These are phyloP conservation scores for Danaus melanippus DNA, from an alignment of 1,140 invertebrate genomes.

Conservation along the genomic window DNA sequence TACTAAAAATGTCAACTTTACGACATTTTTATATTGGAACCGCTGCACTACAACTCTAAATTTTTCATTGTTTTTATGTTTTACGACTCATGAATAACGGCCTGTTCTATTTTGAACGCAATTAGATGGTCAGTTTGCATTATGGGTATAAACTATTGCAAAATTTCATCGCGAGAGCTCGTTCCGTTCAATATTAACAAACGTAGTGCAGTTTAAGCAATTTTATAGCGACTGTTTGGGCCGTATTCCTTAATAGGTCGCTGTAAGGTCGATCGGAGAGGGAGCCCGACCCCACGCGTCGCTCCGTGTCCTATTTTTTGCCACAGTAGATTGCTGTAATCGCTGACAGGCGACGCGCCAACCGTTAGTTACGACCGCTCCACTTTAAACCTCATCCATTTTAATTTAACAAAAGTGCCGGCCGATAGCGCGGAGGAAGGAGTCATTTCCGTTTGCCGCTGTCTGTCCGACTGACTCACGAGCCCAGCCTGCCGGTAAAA, in stretches of 20 bases:
- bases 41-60: no score
- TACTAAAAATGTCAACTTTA: no score
- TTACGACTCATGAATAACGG: no score
- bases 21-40: no score
- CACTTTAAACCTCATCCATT: slow-evolving; percentile 71
- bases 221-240: slow-evolving; percentile 8
- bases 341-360: slow-evolving; percentile 52
- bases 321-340: slow-evolving; percentile 50
- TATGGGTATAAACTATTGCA: no score
- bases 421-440: slow-evolving; percentile 66
- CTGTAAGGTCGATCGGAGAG: slow-evolving; percentile 17
- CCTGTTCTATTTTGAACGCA: no score
- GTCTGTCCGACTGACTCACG: slow-evolving; percentile 37
- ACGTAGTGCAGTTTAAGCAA: no score
- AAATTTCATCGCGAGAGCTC: no score
- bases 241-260: slow-evolving; percentile 16
- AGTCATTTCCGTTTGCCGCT: slow-evolving; percentile 60
- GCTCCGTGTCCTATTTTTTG: slow-evolving; percentile 53
- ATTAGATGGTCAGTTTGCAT: no score
- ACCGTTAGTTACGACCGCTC: slow-evolving; percentile 65
- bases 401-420: slow-evolving; percentile 71
- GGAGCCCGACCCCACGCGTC: slow-evolving; percentile 50
- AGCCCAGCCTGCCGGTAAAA: slow-evolving; percentile 15
- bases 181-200: no score
- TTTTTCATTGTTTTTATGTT: no score